Evolutionary conservation across 2,113 vertebrate genomes (phyloP).

Genomic region (Colius striatus): DNA sequence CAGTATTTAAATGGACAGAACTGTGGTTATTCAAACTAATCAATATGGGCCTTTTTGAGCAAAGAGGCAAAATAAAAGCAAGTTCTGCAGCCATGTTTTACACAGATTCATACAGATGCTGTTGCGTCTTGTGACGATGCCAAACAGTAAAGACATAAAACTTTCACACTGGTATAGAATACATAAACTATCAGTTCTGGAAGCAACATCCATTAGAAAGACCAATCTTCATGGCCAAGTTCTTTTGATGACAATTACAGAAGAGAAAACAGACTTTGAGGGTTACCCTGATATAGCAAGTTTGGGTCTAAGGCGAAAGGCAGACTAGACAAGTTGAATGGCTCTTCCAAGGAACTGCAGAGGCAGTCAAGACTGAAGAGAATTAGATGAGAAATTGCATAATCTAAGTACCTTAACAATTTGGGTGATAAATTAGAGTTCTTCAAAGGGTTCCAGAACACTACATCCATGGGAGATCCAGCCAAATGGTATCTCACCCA

Average conservation of each 20-base stretch:
- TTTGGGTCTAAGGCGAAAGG: background rate
- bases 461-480: background rate
- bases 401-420: background rate
- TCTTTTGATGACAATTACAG: background rate
- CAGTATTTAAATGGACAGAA: background rate
- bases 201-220: background rate
- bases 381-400: background rate
- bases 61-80: background rate
- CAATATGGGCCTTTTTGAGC: background rate
- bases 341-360: background rate
- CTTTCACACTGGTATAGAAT: background rate
- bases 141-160: background rate
- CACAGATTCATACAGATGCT: background rate
- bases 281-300: background rate
- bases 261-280: background rate
- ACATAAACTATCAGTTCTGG: background rate
- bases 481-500: background rate
- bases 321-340: background rate
- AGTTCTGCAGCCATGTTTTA: background rate
- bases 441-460: background rate
- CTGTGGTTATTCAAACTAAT: background rate
- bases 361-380: background rate
- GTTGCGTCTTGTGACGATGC: rapidly evolving
- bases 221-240: background rate
- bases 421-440: background rate